Evolutionary conservation across 2,888 invertebrate genomes (phyloP).

Genomic region (Theretra japonica): DNA sequence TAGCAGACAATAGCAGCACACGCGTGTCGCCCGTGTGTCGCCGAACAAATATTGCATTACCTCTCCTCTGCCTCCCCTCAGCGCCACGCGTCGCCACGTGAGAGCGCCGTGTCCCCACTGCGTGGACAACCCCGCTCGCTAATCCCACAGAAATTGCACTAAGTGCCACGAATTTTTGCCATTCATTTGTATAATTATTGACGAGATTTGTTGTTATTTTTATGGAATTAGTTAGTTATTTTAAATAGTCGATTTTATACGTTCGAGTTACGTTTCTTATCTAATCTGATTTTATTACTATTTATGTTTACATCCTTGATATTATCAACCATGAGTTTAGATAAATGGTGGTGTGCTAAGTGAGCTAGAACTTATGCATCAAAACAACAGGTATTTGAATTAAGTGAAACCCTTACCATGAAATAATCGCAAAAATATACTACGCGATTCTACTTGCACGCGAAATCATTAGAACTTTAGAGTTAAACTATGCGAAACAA

Average conservation of each 20-base stretch:
- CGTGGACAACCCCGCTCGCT: slow-evolving; percentile 70
- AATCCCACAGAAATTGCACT: slow-evolving; percentile 70
- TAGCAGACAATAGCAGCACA: slow-evolving; percentile 67
- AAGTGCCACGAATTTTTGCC: slow-evolving; percentile 61
- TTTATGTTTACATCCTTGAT: too few relatives aligned
- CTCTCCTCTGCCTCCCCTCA: slow-evolving; percentile 41
- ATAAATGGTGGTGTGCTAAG: too few relatives aligned
- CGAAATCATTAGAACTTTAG: too few relatives aligned
- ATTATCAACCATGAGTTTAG: too few relatives aligned
- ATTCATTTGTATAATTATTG: slow-evolving; percentile 24
- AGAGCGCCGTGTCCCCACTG: slow-evolving; percentile 59
- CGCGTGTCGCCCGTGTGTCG: slow-evolving; percentile 82
- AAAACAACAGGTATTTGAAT: too few relatives aligned
- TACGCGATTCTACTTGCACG: too few relatives aligned
- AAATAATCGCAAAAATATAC: too few relatives aligned
- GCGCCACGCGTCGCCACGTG: slow-evolving; percentile 54
- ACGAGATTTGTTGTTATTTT: slow-evolving; percentile 14
- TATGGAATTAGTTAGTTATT: background rate
- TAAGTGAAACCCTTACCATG: too few relatives aligned
- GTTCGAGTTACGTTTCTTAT: background rate
- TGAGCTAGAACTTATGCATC: too few relatives aligned
- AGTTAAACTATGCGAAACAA: too few relatives aligned
- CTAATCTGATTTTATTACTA: too few relatives aligned
- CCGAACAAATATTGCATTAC: slow-evolving; percentile 82
- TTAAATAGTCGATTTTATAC: background rate